A percentile compares a stretch with the other conserved stretches of the same genome.
These are phyloP conservation scores for Hypsopygia costalis DNA, from an alignment of 2,888 invertebrate genomes.

Conservation along the genomic window DNA sequence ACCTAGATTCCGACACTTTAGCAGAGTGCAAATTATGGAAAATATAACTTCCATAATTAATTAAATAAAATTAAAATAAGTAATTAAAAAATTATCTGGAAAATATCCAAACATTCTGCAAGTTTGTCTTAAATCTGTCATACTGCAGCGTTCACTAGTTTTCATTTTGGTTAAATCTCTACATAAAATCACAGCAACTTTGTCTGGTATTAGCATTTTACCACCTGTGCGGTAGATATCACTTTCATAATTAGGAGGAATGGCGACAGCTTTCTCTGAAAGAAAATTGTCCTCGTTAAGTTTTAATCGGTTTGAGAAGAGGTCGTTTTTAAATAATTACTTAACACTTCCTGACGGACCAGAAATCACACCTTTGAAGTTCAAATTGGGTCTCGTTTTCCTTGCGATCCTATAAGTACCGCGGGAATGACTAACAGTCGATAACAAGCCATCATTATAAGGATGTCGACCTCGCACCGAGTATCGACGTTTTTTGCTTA, in stretches of 20 bases:
- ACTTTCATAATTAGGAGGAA: constrained; percentile 20
- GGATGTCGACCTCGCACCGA: constrained; percentile 52
- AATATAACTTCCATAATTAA: no score
- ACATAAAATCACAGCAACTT: neutral
- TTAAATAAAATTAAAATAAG: no score
- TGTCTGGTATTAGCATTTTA: neutral
- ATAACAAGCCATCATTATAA: constrained; percentile 75
- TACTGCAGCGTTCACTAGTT: neutral
- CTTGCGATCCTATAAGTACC: constrained; percentile 39
- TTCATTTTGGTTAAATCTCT: neutral
- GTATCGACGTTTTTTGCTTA: constrained; percentile 59
- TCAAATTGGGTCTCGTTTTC: constrained; percentile 65
- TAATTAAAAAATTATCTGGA: no score
- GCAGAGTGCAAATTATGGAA: no score
- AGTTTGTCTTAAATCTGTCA: neutral
- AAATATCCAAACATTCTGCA: neutral
- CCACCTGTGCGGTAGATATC: neutral
- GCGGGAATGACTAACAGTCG: constrained; percentile 63
- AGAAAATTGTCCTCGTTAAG: constrained; percentile 41
- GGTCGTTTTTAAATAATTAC: constrained; percentile 63
- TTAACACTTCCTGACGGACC: constrained; percentile 62
- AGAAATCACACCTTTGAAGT: constrained; percentile 73
- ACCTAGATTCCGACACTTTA: no score
- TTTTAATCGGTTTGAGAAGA: constrained; percentile 37
- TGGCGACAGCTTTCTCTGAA: constrained; percentile 39